A percentile compares a stretch with the other conserved stretches of the same genome.
Conservation (phyloP, 2,113 vertebrate species). For the Corydoras sp. region DNA sequence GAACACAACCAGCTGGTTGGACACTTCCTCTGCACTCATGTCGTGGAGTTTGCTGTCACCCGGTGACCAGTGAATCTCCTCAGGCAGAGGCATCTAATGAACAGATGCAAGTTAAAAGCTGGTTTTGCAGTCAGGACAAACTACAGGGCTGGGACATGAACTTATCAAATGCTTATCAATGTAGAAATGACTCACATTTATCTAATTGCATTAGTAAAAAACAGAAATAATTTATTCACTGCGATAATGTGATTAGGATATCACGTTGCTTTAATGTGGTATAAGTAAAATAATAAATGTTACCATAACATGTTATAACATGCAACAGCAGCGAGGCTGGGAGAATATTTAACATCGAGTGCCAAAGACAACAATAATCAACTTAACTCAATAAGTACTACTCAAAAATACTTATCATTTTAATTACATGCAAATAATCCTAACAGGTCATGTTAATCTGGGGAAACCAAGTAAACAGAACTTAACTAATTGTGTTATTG, state of each 20-base stretch:
- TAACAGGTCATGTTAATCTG: too few species aligned
- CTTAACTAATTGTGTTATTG: too few species aligned
- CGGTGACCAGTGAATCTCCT: slow-evolving; percentile 87
- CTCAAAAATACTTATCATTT: too few species aligned
- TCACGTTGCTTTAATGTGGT: too few species aligned
- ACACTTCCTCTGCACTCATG: slow-evolving; percentile 86
- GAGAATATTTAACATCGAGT: too few species aligned
- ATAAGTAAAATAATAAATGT: too few species aligned
- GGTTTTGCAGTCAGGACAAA: neutral
- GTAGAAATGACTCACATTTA: slow-evolving; percentile 4
- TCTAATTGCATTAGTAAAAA: neutral
- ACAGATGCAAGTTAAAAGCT: slow-evolving; percentile 1
- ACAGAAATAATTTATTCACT: neutral
- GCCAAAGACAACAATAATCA: too few species aligned
- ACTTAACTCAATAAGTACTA: too few species aligned
- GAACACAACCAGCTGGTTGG: slow-evolving; percentile 88
- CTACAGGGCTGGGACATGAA: neutral
- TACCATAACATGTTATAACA: too few species aligned
- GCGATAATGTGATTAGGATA: neutral
- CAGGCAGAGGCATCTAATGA: slow-evolving; percentile 82
- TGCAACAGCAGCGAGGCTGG: too few species aligned
- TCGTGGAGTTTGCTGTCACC: slow-evolving; percentile 92
- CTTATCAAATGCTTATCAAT: slow-evolving; percentile 10
- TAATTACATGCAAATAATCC: too few species aligned
- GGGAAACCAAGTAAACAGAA: too few species aligned